A percentile compares a stretch with the other conserved stretches of the same genome.
These are phyloP conservation scores for Ascidia mentula DNA, from an alignment of 23 tunicate species.

Conservation along the genomic window DNA sequence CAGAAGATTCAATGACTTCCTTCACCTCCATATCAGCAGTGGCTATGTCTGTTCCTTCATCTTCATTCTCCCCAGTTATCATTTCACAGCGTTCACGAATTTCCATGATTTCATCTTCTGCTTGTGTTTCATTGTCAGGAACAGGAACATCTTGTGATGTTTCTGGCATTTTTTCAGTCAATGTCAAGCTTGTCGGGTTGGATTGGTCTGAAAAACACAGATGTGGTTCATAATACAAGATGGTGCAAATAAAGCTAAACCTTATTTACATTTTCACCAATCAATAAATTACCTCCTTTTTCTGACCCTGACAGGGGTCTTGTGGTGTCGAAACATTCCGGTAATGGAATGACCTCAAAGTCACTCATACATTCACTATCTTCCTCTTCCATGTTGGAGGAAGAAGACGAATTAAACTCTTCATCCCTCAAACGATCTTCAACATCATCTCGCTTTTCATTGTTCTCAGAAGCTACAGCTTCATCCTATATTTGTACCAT, in stretches of 20 bases:
- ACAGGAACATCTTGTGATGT: not conserved
- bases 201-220: not conserved
- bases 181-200: not conserved
- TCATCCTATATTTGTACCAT: conserved; percentile 8
- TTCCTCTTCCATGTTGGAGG: not conserved
- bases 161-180: not conserved
- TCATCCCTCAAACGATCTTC: conserved; percentile 16
- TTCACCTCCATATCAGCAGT: not conserved
- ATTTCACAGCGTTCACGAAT: not conserved
- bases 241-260: not conserved
- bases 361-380: conserved; percentile 50
- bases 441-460: not conserved
- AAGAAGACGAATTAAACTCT: not conserved
- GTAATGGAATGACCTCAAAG: conserved; percentile 79
- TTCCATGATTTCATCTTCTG: not conserved
- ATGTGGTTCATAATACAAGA: not conserved
- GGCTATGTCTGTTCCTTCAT: not conserved
- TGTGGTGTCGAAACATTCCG: conserved; percentile 77
- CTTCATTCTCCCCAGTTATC: not conserved
- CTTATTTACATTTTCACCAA: too few relatives aligned
- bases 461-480: not conserved
- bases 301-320: conserved; percentile 40
- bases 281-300: not conserved
- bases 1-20: too few relatives aligned
- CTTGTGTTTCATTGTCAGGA: not conserved